These are phyloP conservation scores for Meteorus colon DNA, from an alignment of 2,888 invertebrate genomes.

Conservation along the genomic window DNA sequence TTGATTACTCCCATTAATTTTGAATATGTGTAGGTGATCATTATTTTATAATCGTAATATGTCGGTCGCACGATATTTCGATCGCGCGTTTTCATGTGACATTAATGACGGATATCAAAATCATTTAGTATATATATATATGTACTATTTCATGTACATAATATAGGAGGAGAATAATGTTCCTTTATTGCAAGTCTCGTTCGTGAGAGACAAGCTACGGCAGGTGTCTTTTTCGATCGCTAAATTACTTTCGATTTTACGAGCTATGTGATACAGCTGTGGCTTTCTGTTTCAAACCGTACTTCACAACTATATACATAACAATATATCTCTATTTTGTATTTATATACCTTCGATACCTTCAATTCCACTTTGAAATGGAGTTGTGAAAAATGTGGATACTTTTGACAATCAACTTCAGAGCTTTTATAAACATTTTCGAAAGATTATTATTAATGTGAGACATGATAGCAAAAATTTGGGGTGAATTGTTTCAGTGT, in stretches of 20 bases:
- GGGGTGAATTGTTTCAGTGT: too few species aligned
- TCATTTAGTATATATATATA: background rate
- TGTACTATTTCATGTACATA: background rate
- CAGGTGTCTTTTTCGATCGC: slow-evolving; percentile 53
- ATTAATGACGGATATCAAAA: slow-evolving; percentile 25
- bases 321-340: background rate
- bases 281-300: slow-evolving; percentile 35
- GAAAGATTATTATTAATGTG: too few species aligned
- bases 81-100: slow-evolving; percentile 1
- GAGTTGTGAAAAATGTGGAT: background rate
- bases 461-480: too few species aligned
- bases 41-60: background rate
- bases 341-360: background rate
- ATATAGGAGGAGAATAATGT: background rate
- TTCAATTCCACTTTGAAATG: slow-evolving; percentile 2
- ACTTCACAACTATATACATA: background rate
- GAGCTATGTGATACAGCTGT: slow-evolving; percentile 51
- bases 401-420: background rate
- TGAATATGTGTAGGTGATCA: background rate
- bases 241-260: slow-evolving; percentile 52
- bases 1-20: background rate
- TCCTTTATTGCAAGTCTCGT: slow-evolving; percentile 14
- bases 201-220: slow-evolving; percentile 33
- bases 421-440: too few species aligned
- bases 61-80: background rate